Conservation (phyloP, 1,140 invertebrate genomes). For the Pseudomyrmex dendroicus region DNA sequence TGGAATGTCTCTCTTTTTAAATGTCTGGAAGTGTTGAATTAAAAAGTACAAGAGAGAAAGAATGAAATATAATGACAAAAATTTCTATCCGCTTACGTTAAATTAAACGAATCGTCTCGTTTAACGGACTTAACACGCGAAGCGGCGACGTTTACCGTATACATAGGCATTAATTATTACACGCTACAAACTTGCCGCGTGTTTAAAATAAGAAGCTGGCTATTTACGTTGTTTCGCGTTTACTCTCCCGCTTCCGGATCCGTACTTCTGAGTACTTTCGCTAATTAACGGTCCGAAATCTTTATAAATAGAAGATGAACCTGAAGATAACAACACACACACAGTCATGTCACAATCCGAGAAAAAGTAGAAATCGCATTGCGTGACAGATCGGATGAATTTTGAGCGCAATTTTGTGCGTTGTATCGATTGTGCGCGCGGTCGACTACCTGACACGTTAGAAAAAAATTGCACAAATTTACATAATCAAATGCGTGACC, state of each 20-base stretch:
- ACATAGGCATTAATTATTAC: slow-evolving; percentile 38
- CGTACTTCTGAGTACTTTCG: not conserved
- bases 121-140: not conserved
- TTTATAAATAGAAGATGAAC: no score
- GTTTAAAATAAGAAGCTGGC: slow-evolving; percentile 43
- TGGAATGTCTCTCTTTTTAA: not conserved
- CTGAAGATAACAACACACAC: no score
- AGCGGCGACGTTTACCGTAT: slow-evolving; percentile 15
- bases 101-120: slow-evolving; percentile 46
- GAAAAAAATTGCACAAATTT: not conserved
- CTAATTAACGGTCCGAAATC: slow-evolving; percentile 26
- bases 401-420: not conserved
- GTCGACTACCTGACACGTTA: not conserved
- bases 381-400: not conserved
- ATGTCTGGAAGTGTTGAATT: not conserved
- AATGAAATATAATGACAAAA: slow-evolving; percentile 4
- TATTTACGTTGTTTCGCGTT: slow-evolving; percentile 41
- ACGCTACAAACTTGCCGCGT: slow-evolving; percentile 30
- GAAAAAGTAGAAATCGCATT: not conserved
- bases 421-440: not conserved
- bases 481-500: slow-evolving; percentile 1
- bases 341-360: not conserved
- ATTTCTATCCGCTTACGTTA: not conserved
- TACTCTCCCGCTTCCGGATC: not conserved
- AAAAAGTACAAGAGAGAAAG: not conserved